These are phyloP conservation scores for Hemitrygon akajei DNA, from an alignment of 2,797 vertebrate genomes.

Conservation along the genomic window DNA sequence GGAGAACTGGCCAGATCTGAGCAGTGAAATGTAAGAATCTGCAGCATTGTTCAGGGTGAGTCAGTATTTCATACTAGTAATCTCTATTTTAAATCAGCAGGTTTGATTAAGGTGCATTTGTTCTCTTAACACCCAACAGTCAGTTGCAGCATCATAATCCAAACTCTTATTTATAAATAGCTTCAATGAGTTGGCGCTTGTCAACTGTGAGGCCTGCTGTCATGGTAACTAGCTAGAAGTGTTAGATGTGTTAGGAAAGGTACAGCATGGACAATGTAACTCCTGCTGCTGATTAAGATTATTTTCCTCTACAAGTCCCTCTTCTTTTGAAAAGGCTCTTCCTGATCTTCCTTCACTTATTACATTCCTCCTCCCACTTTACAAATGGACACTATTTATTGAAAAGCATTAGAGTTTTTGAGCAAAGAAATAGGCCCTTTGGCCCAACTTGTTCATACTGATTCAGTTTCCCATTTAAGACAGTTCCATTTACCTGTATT, in stretches of 20 bases:
- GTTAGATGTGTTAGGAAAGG: neutral
- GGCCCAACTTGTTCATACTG: no score
- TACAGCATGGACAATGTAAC: neutral
- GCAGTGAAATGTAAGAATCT: neutral
- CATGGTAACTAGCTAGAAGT: conserved; percentile 18
- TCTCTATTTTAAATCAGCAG: neutral
- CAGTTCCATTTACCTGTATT: no score
- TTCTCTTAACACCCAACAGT: neutral
- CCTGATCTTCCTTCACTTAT: neutral
- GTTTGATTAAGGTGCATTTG: neutral
- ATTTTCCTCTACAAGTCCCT: neutral
- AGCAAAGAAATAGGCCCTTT: no score
- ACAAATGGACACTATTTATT: no score
- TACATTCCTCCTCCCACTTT: no score
- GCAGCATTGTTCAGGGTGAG: neutral
- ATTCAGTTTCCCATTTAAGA: no score
- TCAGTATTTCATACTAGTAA: neutral
- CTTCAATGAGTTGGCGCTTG: neutral
- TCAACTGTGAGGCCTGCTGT: neutral
- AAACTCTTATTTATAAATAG: conserved; percentile 30
- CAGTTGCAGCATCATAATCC: neutral
- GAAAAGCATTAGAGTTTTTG: no score
- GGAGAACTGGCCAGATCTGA: neutral
- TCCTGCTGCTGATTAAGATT: neutral
- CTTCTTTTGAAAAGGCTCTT: neutral